Conservation (phyloP, 2,888 invertebrate genomes). For the Campaea margaritaria region DNA sequence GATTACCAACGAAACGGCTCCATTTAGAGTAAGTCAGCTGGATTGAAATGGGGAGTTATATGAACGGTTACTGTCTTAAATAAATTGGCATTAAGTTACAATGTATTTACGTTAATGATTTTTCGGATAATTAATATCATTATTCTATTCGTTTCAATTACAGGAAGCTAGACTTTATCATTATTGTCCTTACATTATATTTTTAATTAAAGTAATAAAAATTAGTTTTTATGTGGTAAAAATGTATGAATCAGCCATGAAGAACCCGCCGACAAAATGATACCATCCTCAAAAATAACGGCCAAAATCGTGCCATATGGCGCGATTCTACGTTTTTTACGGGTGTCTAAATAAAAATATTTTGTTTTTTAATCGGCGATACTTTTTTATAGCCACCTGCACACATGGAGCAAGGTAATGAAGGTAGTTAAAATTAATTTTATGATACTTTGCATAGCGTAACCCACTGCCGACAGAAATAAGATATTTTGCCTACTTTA, state of each 20-base stretch:
- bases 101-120: no score
- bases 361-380: slow-evolving; percentile 10
- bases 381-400: slow-evolving; percentile 22
- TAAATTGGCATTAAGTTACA: no score
- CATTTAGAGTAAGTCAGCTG: no score
- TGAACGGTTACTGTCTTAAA: no score
- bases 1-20: no score
- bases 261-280: neutral
- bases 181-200: no score
- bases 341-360: slow-evolving; percentile 1
- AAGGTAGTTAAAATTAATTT: slow-evolving; percentile 34
- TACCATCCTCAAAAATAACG: slow-evolving; percentile 6
- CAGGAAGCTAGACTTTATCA: no score
- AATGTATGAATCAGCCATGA: neutral
- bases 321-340: slow-evolving; percentile 1
- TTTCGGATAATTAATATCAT: no score
- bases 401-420: slow-evolving; percentile 27
- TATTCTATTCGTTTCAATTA: no score
- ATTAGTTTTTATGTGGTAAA: neutral
- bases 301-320: slow-evolving; percentile 17
- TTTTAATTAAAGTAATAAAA: no score
- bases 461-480: slow-evolving; percentile 23
- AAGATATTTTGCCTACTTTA: slow-evolving; percentile 32
- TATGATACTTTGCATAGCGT: slow-evolving; percentile 31
- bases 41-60: no score